Conservation (phyloP, 2,797 vertebrate genomes). For the Ceryle rudis region DNA sequence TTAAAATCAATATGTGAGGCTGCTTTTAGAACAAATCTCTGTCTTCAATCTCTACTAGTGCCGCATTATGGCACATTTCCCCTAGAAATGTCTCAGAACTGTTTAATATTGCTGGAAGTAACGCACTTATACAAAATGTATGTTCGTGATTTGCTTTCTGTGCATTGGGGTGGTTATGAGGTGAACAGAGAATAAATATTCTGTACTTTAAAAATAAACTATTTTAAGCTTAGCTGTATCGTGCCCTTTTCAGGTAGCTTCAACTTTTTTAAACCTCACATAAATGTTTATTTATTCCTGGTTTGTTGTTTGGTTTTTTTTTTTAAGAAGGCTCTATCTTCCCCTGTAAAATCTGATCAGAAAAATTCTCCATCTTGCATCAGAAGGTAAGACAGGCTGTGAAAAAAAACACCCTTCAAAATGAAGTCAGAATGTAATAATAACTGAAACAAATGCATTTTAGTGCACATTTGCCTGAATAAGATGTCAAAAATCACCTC, state of each 20-base stretch:
- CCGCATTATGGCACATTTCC: background rate
- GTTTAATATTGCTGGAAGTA: background rate
- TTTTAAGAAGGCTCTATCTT: background rate
- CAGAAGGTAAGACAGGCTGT: background rate
- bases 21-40: background rate
- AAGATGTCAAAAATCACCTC: background rate
- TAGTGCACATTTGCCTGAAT: background rate
- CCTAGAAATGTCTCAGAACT: background rate
- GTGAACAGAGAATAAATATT: background rate
- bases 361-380: background rate
- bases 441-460: background rate
- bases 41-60: background rate
- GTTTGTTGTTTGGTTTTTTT: background rate
- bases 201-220: fast-evolving
- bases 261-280: background rate
- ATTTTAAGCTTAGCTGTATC: background rate
- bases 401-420: background rate
- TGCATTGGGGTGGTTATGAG: background rate
- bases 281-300: background rate
- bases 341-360: background rate
- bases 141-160: background rate
- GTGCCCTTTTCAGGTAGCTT: background rate
- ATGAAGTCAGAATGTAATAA: background rate
- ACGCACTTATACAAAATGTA: background rate
- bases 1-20: fast-evolving